phyloP scores from a whole-genome alignment of 1,140 invertebrate genomes.

The Habropoda laboriosa region DNA sequence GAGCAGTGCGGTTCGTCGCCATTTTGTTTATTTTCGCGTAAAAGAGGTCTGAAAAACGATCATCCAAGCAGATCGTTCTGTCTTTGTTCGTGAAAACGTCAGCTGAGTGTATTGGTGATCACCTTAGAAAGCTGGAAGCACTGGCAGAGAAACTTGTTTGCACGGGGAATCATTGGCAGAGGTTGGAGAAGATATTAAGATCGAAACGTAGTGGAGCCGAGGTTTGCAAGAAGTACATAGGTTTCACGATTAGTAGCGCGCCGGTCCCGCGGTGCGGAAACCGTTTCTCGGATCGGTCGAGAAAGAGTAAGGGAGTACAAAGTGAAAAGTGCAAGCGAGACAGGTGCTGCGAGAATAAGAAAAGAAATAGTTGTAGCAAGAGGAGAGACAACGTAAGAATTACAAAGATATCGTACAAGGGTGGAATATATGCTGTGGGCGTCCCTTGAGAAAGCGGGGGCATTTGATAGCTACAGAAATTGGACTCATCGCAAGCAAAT shows the following conservation, averaged over 20 bases:
- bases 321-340: constrained; percentile 22
- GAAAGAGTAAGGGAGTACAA: constrained; percentile 9
- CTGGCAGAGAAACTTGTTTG: background rate
- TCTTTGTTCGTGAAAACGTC: constrained; percentile 32
- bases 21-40: constrained; percentile 79
- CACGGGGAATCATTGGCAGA: background rate
- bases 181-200: constrained; percentile 15
- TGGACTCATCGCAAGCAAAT: constrained; percentile 77
- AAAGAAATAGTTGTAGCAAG: constrained; percentile 33
- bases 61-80: constrained; percentile 33
- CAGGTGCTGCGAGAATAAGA: constrained; percentile 10
- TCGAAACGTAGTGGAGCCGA: constrained; percentile 3
- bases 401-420: constrained; percentile 56
- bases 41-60: constrained; percentile 58
- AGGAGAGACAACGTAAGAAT: constrained; percentile 35
- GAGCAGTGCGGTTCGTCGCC: constrained; percentile 68
- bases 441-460: constrained; percentile 72
- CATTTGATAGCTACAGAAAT: constrained; percentile 75
- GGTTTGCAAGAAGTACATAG: constrained; percentile 36
- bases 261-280: constrained; percentile 49
- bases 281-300: constrained; percentile 44
- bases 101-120: constrained; percentile 23
- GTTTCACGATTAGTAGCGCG: constrained; percentile 43
- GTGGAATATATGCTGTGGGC: constrained; percentile 74
- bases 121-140: constrained; percentile 34